phyloP scores from a whole-genome alignment of 2,888 invertebrate species.

The Peribatodes rhomboidaria region DNA sequence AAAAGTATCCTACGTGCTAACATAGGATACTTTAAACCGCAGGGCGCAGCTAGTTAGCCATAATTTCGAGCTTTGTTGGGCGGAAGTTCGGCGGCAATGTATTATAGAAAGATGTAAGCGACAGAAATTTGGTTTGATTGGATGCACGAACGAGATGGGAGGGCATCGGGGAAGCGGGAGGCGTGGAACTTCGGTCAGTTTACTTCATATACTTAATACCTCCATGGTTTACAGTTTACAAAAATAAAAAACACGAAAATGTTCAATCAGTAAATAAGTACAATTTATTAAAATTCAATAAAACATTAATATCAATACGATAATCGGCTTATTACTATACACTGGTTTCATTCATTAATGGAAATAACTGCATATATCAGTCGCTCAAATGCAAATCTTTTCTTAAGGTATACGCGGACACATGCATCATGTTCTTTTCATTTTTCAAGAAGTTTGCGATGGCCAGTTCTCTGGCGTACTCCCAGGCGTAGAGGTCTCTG shows the following conservation, averaged over 20 bases:
- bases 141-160: too few relatives aligned
- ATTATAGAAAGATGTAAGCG: too few relatives aligned
- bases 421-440: conserved; percentile 93
- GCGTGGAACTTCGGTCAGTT: too few relatives aligned
- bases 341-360: conserved; percentile 24
- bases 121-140: too few relatives aligned
- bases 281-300: conserved; percentile 22
- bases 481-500: conserved; percentile 94
- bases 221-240: too few relatives aligned
- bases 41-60: too few relatives aligned
- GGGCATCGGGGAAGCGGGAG: too few relatives aligned
- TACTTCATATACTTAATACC: too few relatives aligned
- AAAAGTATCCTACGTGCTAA: too few relatives aligned
- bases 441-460: conserved; percentile 91
- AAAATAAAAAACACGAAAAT: background rate
- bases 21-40: too few relatives aligned
- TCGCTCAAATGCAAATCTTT: conserved; percentile 90
- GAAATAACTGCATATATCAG: conserved; percentile 35
- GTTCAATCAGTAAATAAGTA: conserved; percentile 8
- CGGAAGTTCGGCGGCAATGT: too few relatives aligned
- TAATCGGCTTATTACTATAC: conserved; percentile 24
- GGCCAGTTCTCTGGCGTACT: conserved; percentile 88
- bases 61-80: too few relatives aligned
- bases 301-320: conserved; percentile 18
- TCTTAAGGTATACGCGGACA: conserved; percentile 90